Conservation (phyloP, 2,797 vertebrate genomes). For the Phoxinus dragarum region DNA sequence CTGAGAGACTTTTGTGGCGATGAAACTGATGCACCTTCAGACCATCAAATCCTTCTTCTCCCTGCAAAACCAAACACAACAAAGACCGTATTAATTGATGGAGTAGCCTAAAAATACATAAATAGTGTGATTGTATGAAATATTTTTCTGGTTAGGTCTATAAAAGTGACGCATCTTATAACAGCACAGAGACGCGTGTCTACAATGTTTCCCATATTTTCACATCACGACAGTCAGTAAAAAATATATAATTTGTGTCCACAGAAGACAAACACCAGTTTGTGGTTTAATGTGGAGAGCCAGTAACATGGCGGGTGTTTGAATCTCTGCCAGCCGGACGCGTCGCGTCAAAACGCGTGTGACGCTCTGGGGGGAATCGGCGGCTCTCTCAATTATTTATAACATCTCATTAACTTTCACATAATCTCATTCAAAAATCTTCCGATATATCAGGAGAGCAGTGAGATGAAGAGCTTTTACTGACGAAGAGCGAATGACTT, state of each 20-base stretch:
- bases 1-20: slow-evolving; percentile 45
- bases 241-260: neutral
- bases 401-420: neutral
- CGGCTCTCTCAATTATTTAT: neutral
- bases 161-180: neutral
- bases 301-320: slow-evolving; percentile 47
- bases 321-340: slow-evolving; percentile 40
- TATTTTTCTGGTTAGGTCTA: neutral
- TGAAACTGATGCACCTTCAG: slow-evolving; percentile 61
- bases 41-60: slow-evolving; percentile 60
- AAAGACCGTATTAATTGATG: neutral
- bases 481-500: neutral
- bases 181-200: neutral
- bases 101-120: neutral
- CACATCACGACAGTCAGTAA: neutral
- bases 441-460: too few species aligned
- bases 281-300: slow-evolving; percentile 22
- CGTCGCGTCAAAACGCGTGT: neutral
- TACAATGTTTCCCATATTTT: neutral
- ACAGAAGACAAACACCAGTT: slow-evolving; percentile 13
- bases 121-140: neutral
- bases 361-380: neutral
- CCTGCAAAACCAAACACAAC: slow-evolving; percentile 59
- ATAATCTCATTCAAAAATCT: neutral
- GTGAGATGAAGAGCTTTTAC: neutral